Conservation (phyloP, 2,113 vertebrate species). For the Antigone vipio region DNA sequence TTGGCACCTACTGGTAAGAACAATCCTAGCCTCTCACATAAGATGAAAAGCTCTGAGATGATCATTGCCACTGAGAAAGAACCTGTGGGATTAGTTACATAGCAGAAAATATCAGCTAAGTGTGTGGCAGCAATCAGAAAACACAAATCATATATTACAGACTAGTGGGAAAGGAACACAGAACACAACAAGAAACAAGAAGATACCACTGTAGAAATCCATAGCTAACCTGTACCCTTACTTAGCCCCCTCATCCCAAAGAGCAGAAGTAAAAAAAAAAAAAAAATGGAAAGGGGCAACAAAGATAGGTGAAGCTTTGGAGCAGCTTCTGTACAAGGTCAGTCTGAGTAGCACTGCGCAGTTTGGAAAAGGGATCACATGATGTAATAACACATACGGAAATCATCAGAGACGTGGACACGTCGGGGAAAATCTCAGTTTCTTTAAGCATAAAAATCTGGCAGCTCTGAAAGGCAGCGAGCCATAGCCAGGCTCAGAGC, state of each 20-base stretch:
- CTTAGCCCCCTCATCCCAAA: background rate
- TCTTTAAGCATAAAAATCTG: background rate
- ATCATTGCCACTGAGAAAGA: background rate
- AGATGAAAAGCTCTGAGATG: background rate
- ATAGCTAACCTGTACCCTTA: background rate
- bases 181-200: background rate
- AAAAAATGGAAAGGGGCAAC: background rate
- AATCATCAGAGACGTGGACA: background rate
- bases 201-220: background rate
- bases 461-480: background rate
- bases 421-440: background rate
- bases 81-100: background rate
- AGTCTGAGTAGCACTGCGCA: background rate
- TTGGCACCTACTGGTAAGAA: background rate
- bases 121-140: background rate
- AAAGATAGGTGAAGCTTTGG: background rate
- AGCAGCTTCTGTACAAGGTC: background rate
- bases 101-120: background rate
- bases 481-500: background rate
- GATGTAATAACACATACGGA: background rate
- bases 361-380: background rate
- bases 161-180: background rate
- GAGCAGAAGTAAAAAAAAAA: background rate
- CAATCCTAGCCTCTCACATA: background rate
- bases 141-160: background rate